Percentiles rank a stretch among this genome's conserved stretches.
Conservation (phyloP, 2,113 vertebrate species). For the Psittacus erithacus region DNA sequence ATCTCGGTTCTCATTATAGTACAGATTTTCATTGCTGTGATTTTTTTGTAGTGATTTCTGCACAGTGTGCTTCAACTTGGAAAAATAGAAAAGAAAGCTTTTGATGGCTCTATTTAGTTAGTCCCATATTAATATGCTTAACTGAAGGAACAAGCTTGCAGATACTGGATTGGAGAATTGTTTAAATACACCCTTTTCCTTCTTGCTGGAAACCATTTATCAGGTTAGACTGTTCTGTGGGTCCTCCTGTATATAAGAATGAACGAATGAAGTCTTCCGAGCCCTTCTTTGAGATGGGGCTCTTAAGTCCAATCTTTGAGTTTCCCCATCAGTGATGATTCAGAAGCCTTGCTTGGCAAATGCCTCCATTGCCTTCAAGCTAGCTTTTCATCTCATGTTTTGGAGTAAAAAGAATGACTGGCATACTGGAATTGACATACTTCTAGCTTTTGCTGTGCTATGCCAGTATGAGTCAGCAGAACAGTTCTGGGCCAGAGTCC, state of each 20-base stretch:
- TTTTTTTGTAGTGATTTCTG: neutral
- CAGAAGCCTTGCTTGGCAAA: neutral
- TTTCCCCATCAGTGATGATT: neutral
- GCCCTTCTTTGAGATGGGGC: neutral
- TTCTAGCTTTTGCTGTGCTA: neutral
- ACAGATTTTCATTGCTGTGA: neutral
- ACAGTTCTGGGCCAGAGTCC: neutral
- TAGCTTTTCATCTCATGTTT: neutral
- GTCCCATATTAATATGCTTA: neutral
- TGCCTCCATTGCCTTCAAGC: neutral
- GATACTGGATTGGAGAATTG: neutral
- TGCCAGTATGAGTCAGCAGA: neutral
- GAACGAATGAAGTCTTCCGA: neutral
- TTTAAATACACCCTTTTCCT: neutral
- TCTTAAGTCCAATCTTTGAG: neutral
- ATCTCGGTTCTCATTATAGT: neutral
- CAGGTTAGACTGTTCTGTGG: neutral
- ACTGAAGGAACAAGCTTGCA: neutral
- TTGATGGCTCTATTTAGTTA: neutral
- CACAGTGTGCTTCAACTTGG: neutral
- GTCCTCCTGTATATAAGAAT: neutral
- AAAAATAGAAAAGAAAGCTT: neutral
- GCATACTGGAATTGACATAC: neutral
- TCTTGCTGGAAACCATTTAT: neutral
- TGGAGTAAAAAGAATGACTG: neutral